Percentiles rank a stretch among this genome's conserved stretches.
Conservation (phyloP, 2,113 vertebrate species). For the Nothoprocta perdicaria region DNA sequence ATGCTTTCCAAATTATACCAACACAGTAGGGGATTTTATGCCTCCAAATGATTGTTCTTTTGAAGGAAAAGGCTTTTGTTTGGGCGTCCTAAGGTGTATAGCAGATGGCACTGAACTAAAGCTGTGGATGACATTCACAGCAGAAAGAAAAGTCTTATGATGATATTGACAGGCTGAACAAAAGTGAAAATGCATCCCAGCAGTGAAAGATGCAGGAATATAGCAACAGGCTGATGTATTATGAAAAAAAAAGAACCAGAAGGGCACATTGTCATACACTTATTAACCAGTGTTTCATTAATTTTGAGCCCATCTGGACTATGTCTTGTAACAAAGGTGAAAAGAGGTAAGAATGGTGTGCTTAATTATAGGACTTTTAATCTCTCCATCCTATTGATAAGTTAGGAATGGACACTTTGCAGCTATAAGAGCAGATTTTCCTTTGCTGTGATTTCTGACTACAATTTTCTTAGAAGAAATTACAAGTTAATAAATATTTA, state of each 20-base stretch:
- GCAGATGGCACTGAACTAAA: conserved; percentile 63
- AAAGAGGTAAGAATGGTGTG: not conserved
- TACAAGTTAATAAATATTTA: not conserved
- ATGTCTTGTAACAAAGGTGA: not conserved
- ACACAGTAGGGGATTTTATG: conserved; percentile 40
- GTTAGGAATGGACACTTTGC: not conserved
- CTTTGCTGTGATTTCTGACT: not conserved
- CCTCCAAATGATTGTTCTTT: conserved; percentile 26
- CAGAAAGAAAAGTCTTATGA: conserved; percentile 8
- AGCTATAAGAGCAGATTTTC: not conserved
- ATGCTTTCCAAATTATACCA: conserved; percentile 46
- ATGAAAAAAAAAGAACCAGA: not conserved
- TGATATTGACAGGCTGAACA: conserved; percentile 38
- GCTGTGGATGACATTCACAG: conserved; percentile 29
- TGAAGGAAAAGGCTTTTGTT: conserved; percentile 26
- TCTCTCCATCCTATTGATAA: not conserved
- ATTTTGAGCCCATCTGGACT: not conserved
- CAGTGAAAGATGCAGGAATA: not conserved
- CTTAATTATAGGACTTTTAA: not conserved
- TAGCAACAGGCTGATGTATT: not conserved
- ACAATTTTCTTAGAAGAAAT: not conserved
- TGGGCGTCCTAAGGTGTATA: conserved; percentile 48
- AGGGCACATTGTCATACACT: not conserved
- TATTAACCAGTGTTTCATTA: conserved; percentile 47
- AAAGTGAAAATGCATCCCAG: conserved; percentile 35